Evolutionary conservation across 2,888 invertebrate species (phyloP).

Genomic region (Endomychus coccineus): DNA sequence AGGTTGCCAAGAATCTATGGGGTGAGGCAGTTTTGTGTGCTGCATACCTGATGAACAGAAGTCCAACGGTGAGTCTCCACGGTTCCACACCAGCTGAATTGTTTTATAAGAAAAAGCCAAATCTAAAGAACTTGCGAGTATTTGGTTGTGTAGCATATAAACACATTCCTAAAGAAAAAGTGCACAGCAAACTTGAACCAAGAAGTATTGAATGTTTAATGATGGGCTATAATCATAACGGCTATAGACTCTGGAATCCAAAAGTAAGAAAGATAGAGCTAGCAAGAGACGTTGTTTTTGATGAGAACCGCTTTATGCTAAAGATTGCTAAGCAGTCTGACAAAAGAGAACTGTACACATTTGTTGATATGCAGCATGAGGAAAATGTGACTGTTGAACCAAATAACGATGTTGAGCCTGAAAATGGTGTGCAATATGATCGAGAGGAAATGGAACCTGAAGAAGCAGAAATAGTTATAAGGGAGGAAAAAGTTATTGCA

Average conservation of each 20-base stretch:
- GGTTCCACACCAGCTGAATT: constrained; percentile 34
- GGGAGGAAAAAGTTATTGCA: no score
- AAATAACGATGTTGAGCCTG: no score
- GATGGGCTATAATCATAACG: constrained; percentile 18
- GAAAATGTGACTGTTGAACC: no score
- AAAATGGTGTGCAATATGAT: no score
- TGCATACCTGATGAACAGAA: constrained; percentile 32
- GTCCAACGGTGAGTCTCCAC: constrained; percentile 30
- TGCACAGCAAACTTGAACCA: constrained; percentile 13
- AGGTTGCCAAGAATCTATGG: constrained; percentile 33
- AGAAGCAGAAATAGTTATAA: no score
- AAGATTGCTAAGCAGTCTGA: no score
- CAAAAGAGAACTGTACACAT: no score
- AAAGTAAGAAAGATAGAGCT: constrained; percentile 14
- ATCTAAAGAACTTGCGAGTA: constrained; percentile 28
- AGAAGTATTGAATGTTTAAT: constrained; percentile 10
- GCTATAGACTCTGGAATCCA: constrained; percentile 23
- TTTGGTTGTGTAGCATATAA: constrained; percentile 26
- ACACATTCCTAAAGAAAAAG: constrained; percentile 8
- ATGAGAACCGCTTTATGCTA: constrained; percentile 18
- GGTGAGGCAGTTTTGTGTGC: constrained; percentile 33
- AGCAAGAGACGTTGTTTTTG: constrained; percentile 23
- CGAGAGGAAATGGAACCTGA: no score
- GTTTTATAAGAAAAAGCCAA: constrained; percentile 32
- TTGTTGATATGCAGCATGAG: no score